Base-by-base conservation (phyloP, 2,888 invertebrate genomes). In the Unio pictorum region DNA sequence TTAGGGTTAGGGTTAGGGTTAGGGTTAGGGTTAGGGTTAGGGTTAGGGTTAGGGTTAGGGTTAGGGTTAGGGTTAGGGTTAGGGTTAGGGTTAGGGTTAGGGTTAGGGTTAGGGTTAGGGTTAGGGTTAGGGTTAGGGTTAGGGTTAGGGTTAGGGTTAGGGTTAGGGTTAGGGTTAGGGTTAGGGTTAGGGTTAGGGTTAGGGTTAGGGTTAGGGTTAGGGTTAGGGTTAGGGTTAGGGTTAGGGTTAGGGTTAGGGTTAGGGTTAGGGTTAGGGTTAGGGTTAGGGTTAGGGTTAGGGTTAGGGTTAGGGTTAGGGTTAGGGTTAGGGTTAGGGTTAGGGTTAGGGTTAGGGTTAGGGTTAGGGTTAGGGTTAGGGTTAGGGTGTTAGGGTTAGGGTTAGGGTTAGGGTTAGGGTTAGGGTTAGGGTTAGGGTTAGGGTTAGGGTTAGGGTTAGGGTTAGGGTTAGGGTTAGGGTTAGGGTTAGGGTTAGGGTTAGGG, bases 211-310 rank as follows among this genome's bases (percentile, higher is more conserved):
- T 61, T 45, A 54, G 67, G 67, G 67, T 61, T 58, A 54, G 67
- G 63, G 71, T 63, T 58, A 59, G 67, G 71, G 66, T 63, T 58
- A 55, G 64, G 64, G 68, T n/a, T n/a, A n/a, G n/a, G 64, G 65
- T 65, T 65, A 61, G 69, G 60, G 69, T 65, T 65, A 60, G 61
- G 69, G 64, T 69, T 65, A 64, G 69, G 69, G 69, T 65, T 64
- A 59, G 69, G 69, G 63, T 64, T 64, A 61, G 64, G 69, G 60
- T 64, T 54, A 60, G 69, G 64, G 59, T 64, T 59, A 28, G 64
- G 61, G 60, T 6, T 28, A 55, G 66, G 61, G 60, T 61, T 57
- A 45, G 64, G 61, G 45, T 59, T n/a, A 30, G 59, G 57, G 55
- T 60, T 30, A 6, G 71, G 66, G 66, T 63, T 62, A 60, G 63